Evolutionary conservation across 2,888 invertebrate genomes (phyloP).

Genomic region (Trichopria drosophilae): DNA sequence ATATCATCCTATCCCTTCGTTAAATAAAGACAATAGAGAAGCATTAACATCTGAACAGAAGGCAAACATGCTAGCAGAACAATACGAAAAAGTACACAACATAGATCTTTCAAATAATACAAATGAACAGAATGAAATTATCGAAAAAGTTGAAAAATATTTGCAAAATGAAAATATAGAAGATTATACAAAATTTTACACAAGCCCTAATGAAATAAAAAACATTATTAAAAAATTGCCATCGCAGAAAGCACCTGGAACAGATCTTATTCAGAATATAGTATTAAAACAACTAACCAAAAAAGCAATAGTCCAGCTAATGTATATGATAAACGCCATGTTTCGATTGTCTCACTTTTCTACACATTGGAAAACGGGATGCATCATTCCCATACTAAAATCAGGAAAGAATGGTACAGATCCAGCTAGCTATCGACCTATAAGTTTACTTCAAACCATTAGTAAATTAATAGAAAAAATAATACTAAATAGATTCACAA

Average conservation of each 20-base stretch:
- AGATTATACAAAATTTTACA: conserved; percentile 15
- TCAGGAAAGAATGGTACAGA: conserved; percentile 17
- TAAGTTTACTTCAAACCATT: conserved; percentile 29
- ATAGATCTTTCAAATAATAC: conserved; percentile 29
- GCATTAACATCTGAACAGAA: conserved; percentile 32
- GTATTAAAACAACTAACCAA: conserved; percentile 26
- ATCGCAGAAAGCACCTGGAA: conserved; percentile 24
- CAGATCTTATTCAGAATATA: conserved; percentile 28
- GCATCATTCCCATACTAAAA: conserved; percentile 29
- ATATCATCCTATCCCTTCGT: too few relatives aligned
- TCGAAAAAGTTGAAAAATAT: conserved; percentile 12
- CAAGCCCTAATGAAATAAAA: conserved; percentile 13
- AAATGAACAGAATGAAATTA: conserved; percentile 21
- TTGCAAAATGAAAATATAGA: not conserved
- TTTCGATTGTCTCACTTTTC: conserved; percentile 28
- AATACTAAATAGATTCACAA: too few relatives aligned
- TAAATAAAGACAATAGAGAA: conserved; percentile 13
- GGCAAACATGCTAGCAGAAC: too few relatives aligned
- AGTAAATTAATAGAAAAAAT: conserved; percentile 29
- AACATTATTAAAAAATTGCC: conserved; percentile 16
- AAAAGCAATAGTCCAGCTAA: conserved; percentile 22
- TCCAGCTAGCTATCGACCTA: conserved; percentile 32
- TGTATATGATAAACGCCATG: conserved; percentile 25
- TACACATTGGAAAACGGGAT: conserved; percentile 25
- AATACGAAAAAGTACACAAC: too few relatives aligned